phyloP scores from a whole-genome alignment of 2,113 vertebrate species.

The Penelope pileata region DNA sequence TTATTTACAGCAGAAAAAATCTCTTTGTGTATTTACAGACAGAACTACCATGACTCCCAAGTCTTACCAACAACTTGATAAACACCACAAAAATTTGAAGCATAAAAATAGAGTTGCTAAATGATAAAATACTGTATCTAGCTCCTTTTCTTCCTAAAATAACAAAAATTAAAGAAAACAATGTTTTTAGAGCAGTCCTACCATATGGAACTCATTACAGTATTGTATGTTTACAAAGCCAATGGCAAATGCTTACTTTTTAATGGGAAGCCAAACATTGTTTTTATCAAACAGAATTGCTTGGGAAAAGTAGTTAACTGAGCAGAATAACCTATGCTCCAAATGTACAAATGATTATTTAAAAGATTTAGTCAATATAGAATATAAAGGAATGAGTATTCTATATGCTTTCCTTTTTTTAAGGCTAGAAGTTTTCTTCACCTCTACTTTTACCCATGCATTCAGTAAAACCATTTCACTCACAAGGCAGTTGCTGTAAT shows the following conservation, averaged over 20 bases:
- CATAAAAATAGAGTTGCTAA: background rate
- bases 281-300: slow-evolving; percentile 25
- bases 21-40: background rate
- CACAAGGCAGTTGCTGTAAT: background rate
- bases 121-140: background rate
- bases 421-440: background rate
- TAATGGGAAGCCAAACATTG: slow-evolving; percentile 11
- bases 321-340: background rate
- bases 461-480: background rate
- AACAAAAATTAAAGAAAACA: background rate
- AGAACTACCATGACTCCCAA: background rate
- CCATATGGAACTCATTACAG: slow-evolving; percentile 51
- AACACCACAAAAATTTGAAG: background rate
- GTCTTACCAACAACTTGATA: background rate
- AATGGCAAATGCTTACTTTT: slow-evolving; percentile 24
- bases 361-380: background rate
- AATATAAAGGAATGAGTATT: background rate
- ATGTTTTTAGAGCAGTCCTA: background rate
- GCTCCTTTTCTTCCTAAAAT: background rate
- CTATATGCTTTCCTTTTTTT: background rate
- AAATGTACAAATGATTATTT: background rate
- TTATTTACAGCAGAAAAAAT: background rate
- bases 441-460: background rate
- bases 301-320: background rate
- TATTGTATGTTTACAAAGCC: slow-evolving; percentile 1